phyloP scores from a whole-genome alignment of 2,113 vertebrate genomes.

The Vombatus ursinus region DNA sequence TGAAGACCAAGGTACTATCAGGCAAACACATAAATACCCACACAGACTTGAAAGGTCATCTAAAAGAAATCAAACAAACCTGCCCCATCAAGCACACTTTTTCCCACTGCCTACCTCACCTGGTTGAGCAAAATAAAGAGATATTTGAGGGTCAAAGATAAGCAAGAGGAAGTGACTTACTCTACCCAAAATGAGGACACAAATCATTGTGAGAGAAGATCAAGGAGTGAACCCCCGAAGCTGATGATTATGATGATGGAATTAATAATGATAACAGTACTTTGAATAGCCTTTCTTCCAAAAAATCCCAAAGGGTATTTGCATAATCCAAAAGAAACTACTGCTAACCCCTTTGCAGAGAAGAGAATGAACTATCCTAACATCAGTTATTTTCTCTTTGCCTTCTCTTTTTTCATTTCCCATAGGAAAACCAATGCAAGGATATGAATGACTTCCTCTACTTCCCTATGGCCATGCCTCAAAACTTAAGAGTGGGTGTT shows the following conservation, averaged over 20 bases:
- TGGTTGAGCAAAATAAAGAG: conserved; percentile 3
- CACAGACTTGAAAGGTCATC: neutral
- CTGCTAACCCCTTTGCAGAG: neutral
- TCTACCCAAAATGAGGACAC: neutral
- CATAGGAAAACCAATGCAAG: neutral
- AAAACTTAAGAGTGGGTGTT: neutral
- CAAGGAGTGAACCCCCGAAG: neutral
- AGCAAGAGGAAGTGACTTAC: neutral
- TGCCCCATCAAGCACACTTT: neutral
- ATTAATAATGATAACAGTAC: neutral
- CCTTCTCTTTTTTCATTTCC: neutral
- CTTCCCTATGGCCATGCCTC: neutral
- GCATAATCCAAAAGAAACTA: neutral
- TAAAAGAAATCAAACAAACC: neutral
- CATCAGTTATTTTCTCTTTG: conserved; percentile 6
- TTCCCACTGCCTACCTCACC: neutral
- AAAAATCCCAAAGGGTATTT: neutral
- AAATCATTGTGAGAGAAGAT: neutral
- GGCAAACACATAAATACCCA: accelerated
- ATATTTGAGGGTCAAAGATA: neutral
- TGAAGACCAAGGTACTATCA: neutral
- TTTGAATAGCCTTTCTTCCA: neutral
- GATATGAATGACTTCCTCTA: neutral
- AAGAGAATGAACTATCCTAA: neutral
- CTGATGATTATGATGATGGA: neutral